phyloP scores from a whole-genome alignment of 2,888 invertebrate genomes.

The Criorhina ranunculi region DNA sequence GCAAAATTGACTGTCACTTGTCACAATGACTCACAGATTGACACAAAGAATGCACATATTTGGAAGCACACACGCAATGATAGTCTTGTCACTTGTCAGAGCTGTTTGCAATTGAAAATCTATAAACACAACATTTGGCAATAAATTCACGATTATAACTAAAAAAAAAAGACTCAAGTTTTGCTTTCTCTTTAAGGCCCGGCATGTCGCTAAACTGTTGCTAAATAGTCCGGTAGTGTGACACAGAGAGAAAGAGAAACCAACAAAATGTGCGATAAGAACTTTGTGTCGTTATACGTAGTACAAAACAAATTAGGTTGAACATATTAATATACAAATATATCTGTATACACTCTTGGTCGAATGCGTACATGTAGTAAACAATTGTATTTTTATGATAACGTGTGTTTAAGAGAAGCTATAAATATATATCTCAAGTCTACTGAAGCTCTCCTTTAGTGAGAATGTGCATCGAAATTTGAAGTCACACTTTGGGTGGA shows the following conservation, averaged over 20 bases:
- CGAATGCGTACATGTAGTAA: too few species aligned
- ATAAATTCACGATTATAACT: not conserved
- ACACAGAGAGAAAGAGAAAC: too few species aligned
- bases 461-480: slow-evolving; percentile 24
- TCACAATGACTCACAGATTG: slow-evolving; percentile 3
- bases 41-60: slow-evolving; percentile 23
- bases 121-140: slow-evolving; percentile 31
- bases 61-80: slow-evolving; percentile 26
- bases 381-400: slow-evolving; percentile 1
- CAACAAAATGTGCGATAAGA: slow-evolving; percentile 45
- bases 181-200: slow-evolving; percentile 10
- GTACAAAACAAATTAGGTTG: slow-evolving; percentile 31
- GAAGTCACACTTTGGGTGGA: slow-evolving; percentile 23
- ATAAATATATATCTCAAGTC: not conserved
- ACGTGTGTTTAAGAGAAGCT: slow-evolving; percentile 6
- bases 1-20: slow-evolving; percentile 28
- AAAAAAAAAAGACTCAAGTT: slow-evolving; percentile 32
- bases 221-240: not conserved
- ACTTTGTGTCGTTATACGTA: slow-evolving; percentile 12
- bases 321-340: not conserved
- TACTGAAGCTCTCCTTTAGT: not conserved
- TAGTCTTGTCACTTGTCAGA: slow-evolving; percentile 7
- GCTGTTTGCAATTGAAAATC: slow-evolving; percentile 30
- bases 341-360: not conserved
- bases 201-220: not conserved